phyloP scores from a whole-genome alignment of 2,797 vertebrate species.

The Rhincodon typus region DNA sequence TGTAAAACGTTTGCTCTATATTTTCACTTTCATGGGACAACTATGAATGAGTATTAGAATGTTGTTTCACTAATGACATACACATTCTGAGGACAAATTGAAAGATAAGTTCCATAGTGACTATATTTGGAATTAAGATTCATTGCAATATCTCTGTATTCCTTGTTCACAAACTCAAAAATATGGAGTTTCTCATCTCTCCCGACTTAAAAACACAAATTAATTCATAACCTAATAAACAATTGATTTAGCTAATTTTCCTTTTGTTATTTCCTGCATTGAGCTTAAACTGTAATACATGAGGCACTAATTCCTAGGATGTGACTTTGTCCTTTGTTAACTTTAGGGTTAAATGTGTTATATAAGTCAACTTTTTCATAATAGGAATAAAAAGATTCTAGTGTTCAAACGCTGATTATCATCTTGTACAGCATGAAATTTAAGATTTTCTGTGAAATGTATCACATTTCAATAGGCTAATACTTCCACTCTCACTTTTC shows the following conservation, averaged over 20 bases:
- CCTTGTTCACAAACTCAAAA: not conserved
- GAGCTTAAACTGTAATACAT: not conserved
- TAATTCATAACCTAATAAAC: not conserved
- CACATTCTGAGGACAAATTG: not conserved
- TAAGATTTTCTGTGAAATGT: not conserved
- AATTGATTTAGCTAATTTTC: not conserved
- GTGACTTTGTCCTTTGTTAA: not conserved
- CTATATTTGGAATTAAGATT: not conserved
- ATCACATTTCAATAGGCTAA: not conserved
- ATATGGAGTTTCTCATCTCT: not conserved
- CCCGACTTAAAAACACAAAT: not conserved
- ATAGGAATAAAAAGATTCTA: not conserved
- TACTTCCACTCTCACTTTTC: slow-evolving; percentile 9
- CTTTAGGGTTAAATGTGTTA: not conserved
- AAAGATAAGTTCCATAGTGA: not conserved
- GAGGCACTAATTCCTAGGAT: not conserved
- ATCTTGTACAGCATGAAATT: not conserved
- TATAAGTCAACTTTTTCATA: not conserved
- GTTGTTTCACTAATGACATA: not conserved
- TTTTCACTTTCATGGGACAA: not conserved
- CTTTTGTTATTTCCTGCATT: not conserved
- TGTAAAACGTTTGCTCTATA: not conserved
- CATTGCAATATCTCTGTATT: not conserved
- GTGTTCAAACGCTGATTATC: not conserved
- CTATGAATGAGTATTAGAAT: not conserved